These are phyloP conservation scores for Saccostrea glomerata DNA, from an alignment of 1,140 invertebrate species.

Conservation along the genomic window DNA sequence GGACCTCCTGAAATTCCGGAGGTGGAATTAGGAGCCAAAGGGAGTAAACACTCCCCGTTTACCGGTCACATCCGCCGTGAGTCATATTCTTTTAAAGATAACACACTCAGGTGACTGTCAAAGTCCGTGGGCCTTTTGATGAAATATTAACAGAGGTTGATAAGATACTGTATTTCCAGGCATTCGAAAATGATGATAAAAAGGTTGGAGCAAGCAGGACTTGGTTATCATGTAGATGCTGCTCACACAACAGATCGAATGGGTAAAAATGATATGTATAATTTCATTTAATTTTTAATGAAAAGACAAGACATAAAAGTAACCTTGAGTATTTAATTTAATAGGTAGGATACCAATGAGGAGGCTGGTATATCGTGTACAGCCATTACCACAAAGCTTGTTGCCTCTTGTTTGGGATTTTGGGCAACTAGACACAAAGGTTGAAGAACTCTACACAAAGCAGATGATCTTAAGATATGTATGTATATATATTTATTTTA, in stretches of 20 bases:
- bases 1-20: no score
- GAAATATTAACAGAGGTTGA: no score
- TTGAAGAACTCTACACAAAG: conserved; percentile 72
- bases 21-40: no score
- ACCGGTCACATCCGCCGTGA: no score
- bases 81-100: no score
- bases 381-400: conserved; percentile 73
- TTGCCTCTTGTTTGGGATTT: conserved; percentile 76
- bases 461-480: conserved; percentile 72
- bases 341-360: conserved; percentile 73
- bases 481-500: neutral
- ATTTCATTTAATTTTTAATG: neutral
- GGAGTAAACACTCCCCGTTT: no score
- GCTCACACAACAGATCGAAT: conserved; percentile 69
- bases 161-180: conserved; percentile 51
- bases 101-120: no score
- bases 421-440: conserved; percentile 66
- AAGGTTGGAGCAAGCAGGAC: conserved; percentile 71
- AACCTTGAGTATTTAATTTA: neutral
- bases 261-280: conserved; percentile 49
- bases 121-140: no score
- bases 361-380: conserved; percentile 73
- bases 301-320: neutral
- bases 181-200: conserved; percentile 73
- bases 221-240: conserved; percentile 73